phyloP scores from a whole-genome alignment of 2,888 invertebrate genomes.

The Dichetophora obliterata region DNA sequence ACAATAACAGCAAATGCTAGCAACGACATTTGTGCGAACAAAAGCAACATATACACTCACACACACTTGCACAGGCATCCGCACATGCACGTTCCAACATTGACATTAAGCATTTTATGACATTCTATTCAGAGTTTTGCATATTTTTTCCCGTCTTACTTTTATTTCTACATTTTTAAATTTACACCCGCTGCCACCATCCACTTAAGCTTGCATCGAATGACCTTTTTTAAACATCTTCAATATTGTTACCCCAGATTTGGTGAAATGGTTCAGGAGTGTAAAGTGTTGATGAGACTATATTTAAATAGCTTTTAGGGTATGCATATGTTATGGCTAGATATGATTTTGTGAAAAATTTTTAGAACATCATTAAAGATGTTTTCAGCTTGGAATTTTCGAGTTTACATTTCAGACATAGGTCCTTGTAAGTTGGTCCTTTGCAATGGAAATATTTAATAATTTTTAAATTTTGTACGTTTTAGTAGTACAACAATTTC shows the following conservation, averaged over 20 bases:
- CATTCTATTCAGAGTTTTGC: constrained; percentile 2
- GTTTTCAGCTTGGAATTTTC: too few species aligned
- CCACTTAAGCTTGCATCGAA: not conserved
- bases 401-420: too few species aligned
- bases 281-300: constrained; percentile 7
- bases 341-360: not conserved
- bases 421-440: too few species aligned
- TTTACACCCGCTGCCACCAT: not conserved
- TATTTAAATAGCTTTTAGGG: not conserved
- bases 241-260: constrained; percentile 34
- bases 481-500: too few species aligned
- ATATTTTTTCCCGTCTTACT: not conserved
- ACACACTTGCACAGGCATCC: not conserved
- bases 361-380: too few species aligned
- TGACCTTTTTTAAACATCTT: constrained; percentile 16
- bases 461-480: too few species aligned
- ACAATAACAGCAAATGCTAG: not conserved
- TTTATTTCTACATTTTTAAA: not conserved
- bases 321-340: not conserved
- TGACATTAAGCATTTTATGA: constrained; percentile 31
- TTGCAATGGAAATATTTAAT: too few species aligned
- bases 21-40: constrained; percentile 9
- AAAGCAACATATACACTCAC: not conserved
- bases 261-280: constrained; percentile 14
- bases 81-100: not conserved